These are phyloP conservation scores for Therioaphis trifolii DNA, from an alignment of 2,888 invertebrate genomes.

Conservation along the genomic window DNA sequence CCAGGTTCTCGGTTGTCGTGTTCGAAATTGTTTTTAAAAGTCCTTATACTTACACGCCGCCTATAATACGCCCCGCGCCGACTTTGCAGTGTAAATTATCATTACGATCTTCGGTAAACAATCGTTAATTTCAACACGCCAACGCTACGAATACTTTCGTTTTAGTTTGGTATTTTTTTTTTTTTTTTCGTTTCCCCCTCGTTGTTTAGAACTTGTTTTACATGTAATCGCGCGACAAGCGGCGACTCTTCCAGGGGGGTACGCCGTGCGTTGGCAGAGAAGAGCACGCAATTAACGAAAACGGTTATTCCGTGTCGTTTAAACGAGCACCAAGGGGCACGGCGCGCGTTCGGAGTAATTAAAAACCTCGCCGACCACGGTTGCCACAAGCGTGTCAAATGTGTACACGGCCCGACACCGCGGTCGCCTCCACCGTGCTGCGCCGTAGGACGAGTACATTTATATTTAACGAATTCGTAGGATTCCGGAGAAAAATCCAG, in stretches of 20 bases:
- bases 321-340: background rate
- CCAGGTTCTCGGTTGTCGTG: conserved; percentile 55
- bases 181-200: no score
- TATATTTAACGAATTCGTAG: conserved; percentile 1
- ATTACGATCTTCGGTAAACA: conserved; percentile 52
- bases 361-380: conserved; percentile 30
- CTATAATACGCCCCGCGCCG: background rate
- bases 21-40: conserved; percentile 54
- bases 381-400: conserved; percentile 10
- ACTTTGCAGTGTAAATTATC: background rate
- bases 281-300: conserved; percentile 44
- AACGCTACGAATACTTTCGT: conserved; percentile 18
- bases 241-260: background rate
- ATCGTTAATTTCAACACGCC: conserved; percentile 49
- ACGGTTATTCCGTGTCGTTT: conserved; percentile 41
- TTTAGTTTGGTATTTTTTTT: no score
- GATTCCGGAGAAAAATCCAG: background rate
- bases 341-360: conserved; percentile 15
- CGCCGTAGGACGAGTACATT: background rate
- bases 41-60: background rate
- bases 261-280: background rate
- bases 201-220: conserved; percentile 7
- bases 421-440: no score
- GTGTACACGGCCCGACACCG: background rate
- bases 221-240: background rate